These are phyloP conservation scores for Octomys mimax DNA, from an alignment of 2,797 vertebrate species.

Conservation along the genomic window DNA sequence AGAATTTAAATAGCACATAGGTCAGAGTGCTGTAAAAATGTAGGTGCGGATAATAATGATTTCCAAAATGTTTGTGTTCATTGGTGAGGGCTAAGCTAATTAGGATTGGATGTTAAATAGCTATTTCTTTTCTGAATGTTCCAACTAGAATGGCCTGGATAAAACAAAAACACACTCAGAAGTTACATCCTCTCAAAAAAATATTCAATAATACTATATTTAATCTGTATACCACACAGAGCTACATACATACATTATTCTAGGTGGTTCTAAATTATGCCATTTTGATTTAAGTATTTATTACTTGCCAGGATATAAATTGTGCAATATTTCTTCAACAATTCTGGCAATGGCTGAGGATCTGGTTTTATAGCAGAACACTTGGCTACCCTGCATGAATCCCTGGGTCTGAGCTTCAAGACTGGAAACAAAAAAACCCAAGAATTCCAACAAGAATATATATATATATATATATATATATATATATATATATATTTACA, in stretches of 20 bases:
- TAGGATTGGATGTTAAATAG: conserved; percentile 47
- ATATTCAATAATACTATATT: not conserved
- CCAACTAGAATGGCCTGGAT: not conserved
- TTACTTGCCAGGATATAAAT: conserved; percentile 1
- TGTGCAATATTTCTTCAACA: conserved; percentile 1
- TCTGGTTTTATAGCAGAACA: not conserved
- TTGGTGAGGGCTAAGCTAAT: conserved; percentile 76
- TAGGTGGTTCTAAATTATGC: not conserved
- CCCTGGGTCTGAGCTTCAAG: not conserved
- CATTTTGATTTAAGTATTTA: not conserved
- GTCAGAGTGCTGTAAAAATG: conserved; percentile 80
- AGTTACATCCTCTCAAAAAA: not conserved
- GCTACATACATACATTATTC: not conserved
- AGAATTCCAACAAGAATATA: not conserved
- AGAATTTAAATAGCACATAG: conserved; percentile 85
- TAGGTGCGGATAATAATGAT: conserved; percentile 73
- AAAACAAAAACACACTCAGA: conserved; percentile 23
- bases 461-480: not conserved
- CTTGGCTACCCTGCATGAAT: too few relatives aligned
- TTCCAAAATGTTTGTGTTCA: conserved; percentile 66
- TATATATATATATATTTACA: not conserved
- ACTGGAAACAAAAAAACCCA: not conserved
- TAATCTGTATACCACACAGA: not conserved
- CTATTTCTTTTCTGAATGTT: conserved; percentile 23
- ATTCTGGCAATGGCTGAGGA: not conserved